Percentiles rank a stretch among this genome's conserved stretches.
Conservation (phyloP, 2,888 invertebrate genomes). For the Drosophila longiperda region DNA sequence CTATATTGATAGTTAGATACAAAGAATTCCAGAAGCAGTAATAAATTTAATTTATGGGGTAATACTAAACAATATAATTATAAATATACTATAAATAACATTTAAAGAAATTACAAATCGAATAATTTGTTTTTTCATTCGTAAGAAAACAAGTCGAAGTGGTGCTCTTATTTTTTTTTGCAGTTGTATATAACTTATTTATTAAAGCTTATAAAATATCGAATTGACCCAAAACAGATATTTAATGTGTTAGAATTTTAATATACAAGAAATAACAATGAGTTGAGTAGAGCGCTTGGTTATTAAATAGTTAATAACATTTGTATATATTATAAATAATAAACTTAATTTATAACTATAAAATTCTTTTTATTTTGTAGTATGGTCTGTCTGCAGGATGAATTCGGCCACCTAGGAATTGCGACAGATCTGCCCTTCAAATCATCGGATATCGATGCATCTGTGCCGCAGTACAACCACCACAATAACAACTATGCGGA, state of each 20-base stretch:
- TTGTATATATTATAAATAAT: neutral
- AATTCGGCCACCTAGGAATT: conserved; percentile 86
- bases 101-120: neutral
- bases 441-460: conserved; percentile 64
- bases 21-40: neutral
- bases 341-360: neutral
- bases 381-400: conserved; percentile 88
- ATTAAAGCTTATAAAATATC: neutral
- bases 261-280: neutral
- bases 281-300: neutral
- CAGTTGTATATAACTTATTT: neutral
- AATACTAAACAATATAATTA: neutral
- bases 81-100: neutral
- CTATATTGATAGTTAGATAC: neutral
- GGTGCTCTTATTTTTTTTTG: neutral
- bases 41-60: neutral
- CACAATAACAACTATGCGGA: conserved; percentile 78
- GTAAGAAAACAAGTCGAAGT: neutral
- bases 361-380: conserved; percentile 83
- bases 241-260: neutral
- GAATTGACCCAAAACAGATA: neutral
- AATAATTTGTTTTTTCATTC: neutral
- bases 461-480: conserved; percentile 65
- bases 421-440: conserved; percentile 83
- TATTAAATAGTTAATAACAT: neutral